Conservation (phyloP, 1,140 invertebrate genomes). For the Oryctes rhinoceros region DNA sequence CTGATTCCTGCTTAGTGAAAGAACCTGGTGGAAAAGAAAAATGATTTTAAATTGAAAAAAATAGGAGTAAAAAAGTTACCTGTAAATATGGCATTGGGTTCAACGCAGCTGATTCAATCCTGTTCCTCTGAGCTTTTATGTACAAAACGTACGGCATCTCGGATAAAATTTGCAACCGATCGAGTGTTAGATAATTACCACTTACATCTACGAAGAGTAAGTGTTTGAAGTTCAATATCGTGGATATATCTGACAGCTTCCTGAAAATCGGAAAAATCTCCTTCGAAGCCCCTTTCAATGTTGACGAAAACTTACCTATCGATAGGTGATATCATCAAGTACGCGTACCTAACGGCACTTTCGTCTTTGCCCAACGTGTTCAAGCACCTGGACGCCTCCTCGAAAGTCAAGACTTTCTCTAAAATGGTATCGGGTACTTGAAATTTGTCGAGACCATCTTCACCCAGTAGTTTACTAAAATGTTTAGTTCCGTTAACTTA, state of each 20-base stretch:
- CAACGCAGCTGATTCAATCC: constrained; percentile 61
- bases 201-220: constrained; percentile 66
- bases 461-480: neutral
- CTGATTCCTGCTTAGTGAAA: constrained; percentile 64
- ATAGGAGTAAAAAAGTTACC: constrained; percentile 51
- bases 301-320: constrained; percentile 44
- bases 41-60: neutral
- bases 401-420: constrained; percentile 57
- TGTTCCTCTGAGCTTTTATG: constrained; percentile 64
- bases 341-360: constrained; percentile 57
- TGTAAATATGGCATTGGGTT: constrained; percentile 65
- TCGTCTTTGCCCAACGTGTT: constrained; percentile 58
- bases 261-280: constrained; percentile 48
- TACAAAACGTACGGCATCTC: constrained; percentile 63
- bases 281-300: neutral
- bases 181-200: constrained; percentile 62
- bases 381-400: constrained; percentile 56
- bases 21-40: constrained; percentile 46
- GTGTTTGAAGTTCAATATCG: constrained; percentile 63
- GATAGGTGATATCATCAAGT: constrained; percentile 55
- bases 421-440: constrained; percentile 48
- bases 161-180: constrained; percentile 61
- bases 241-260: constrained; percentile 62
- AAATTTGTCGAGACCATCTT: neutral
- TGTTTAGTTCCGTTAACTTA: neutral